Conservation (phyloP, 2,113 vertebrate genomes). For the Lates calcarifer region DNA sequence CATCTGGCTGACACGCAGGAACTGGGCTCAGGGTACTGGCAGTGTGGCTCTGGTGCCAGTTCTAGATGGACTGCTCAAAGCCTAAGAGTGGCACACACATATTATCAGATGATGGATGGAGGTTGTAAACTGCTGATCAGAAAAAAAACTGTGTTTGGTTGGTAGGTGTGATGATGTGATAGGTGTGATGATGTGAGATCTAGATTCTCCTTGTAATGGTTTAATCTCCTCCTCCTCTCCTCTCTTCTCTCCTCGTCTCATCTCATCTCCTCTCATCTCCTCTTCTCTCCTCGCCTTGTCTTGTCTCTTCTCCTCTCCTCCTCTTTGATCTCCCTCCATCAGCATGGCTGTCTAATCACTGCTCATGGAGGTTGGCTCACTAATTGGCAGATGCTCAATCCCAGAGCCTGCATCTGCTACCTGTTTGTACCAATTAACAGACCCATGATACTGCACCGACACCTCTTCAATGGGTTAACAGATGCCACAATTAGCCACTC, state of each 20-base stretch:
- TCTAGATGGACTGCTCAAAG: too few species aligned
- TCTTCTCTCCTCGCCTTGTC: neutral
- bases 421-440: conserved; percentile 86
- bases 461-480: conserved; percentile 88
- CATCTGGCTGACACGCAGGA: too few species aligned
- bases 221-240: too few species aligned
- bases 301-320: conserved; percentile 12
- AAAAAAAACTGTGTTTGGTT: too few species aligned
- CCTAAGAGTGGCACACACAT: too few species aligned
- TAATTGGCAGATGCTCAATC: conserved; percentile 82
- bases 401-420: conserved; percentile 81
- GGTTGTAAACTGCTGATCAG: too few species aligned
- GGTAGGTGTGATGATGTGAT: too few species aligned
- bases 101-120: too few species aligned
- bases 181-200: too few species aligned
- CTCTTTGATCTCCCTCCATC: conserved; percentile 39
- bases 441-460: conserved; percentile 79
- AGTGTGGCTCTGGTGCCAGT: neutral
- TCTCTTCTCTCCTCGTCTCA: neutral
- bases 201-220: too few species aligned
- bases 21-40: too few species aligned
- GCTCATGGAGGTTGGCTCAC: conserved; percentile 67
- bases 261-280: too few species aligned
- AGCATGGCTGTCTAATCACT: conserved; percentile 67
- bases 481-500: conserved; percentile 91